Evolutionary conservation across 2,888 invertebrate species (phyloP).

Genomic region (Labia minor): DNA sequence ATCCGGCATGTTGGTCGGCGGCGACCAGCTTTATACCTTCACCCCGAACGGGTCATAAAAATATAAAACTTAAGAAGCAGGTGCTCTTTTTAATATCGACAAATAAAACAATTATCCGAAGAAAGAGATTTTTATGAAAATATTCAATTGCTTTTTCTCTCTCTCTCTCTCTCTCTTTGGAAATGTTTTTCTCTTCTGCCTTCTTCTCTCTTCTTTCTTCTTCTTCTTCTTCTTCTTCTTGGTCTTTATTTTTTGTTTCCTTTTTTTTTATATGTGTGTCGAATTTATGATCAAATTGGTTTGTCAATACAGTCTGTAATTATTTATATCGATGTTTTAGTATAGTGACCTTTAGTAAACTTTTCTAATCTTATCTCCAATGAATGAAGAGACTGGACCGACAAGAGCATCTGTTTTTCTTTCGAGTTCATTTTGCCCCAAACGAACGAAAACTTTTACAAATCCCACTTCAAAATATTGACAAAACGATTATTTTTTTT

Average conservation of each 20-base stretch:
- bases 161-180: neutral
- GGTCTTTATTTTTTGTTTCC: too few relatives aligned
- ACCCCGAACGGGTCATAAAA: neutral
- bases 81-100: constrained; percentile 13
- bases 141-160: neutral
- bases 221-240: neutral
- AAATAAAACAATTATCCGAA: constrained; percentile 1
- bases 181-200: neutral
- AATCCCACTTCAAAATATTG: too few relatives aligned
- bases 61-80: neutral
- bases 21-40: neutral
- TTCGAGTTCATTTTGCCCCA: too few relatives aligned
- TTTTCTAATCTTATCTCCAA: neutral
- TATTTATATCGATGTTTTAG: constrained; percentile 7
- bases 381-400: neutral
- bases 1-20: neutral
- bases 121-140: neutral
- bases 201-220: neutral
- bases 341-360: constrained; percentile 13
- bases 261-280: neutral
- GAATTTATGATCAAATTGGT: neutral
- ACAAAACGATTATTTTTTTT: too few relatives aligned
- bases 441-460: too few relatives aligned
- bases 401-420: neutral
- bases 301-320: constrained; percentile 13